Evolutionary conservation across 2,113 vertebrate genomes (phyloP), one percentile per base, ranked within the genome.

Genomic region (Barbus barbus): DNA sequence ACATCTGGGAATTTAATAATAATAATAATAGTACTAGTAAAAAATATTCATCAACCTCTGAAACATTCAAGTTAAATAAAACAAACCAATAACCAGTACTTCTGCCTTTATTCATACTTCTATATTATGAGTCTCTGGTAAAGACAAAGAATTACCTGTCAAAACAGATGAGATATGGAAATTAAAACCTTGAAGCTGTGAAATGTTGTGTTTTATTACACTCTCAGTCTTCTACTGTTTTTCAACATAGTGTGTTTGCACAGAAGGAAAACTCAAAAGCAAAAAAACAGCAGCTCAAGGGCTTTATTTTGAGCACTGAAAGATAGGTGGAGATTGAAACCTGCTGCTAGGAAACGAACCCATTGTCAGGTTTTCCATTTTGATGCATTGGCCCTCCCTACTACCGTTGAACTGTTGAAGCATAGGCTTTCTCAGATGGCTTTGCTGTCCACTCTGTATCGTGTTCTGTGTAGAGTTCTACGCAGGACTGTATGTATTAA

Each of bases 311-410:
- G 18, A 58, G 44, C 74, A 51, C 26, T 3, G 22, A 48, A 58
- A 69, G 48, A 20, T 36, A 14, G n/a, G 38, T 76, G 81, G 60
- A 78, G 41, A 82, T 84, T 86, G 65, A 88, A 88, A 63, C 73
- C 22, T 63, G 83, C 33, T 5, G 31, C 58, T 87, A 76, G 65
- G 82, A 89, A 83, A 86, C 80, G 69, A 87, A 85, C 78, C 85
- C 61, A 26, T 12, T 78, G 33, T 88, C 56, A 36, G 36, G 31
- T 65, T 58, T 87, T 83, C 75, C 71, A 76, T 81, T 78, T 81
- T 26, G 18, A 46, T 31, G 84, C 58, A 36, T 46, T 51, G 36
- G 58, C 75, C 85, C 77, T 48, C 16, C n/a, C 24, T 24, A 53
- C 83, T 53, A 71, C 69, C 77, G 48, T 24, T 51, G 78, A 75